Base-by-base conservation (phyloP, 2,888 invertebrate species). In the Seira musarum region DNA sequence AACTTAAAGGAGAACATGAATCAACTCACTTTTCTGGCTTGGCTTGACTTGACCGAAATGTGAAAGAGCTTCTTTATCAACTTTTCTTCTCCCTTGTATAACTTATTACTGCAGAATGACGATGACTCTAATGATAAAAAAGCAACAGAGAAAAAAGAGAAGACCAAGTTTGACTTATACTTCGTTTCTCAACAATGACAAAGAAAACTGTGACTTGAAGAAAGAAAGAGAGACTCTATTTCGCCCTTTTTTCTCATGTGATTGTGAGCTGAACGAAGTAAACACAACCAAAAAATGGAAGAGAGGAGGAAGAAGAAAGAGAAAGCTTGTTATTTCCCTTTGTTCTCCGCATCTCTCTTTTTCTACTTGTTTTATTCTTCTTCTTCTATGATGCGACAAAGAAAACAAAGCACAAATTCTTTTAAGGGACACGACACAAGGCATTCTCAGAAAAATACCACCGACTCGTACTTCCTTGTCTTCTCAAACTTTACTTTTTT, bases 261-360 rank as follows among this genome's bases (percentile, higher is more conserved):
- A n/a, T 57, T n/a, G n/a, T n/a, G n/a, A n/a, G n/a, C n/a, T n/a
- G n/a, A n/a, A n/a, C n/a, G n/a, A n/a, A n/a, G n/a, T n/a, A n/a
- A n/a, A n/a, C n/a, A n/a, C n/a, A n/a, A n/a, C n/a, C n/a, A n/a
- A n/a, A n/a, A n/a, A n/a, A n/a, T n/a, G n/a, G n/a, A n/a, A n/a
- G n/a, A 57, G 57, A 57, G n/a, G 17, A 8, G 13, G 40, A n/a
- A 17, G n/a, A 57, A 17, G 10, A 57, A 8, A n/a, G 17, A 57
- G 57, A 8, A 57, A n/a, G 3, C 57, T 57, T 57, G 17, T 57
- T 57, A 57, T 57, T 57, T 57, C 57, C 57, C 57, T n/a, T 57
- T 57, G 57, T 57, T 57, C 57, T 57, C 57, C 17, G 17, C 57
- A 57, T 57, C 57, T n/a, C n/a, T n/a, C n/a, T n/a, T 57, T 57